Evolutionary conservation across 2,113 vertebrate genomes (phyloP), one percentile per base, ranked within the genome.

Genomic region (Tamias sibiricus): DNA sequence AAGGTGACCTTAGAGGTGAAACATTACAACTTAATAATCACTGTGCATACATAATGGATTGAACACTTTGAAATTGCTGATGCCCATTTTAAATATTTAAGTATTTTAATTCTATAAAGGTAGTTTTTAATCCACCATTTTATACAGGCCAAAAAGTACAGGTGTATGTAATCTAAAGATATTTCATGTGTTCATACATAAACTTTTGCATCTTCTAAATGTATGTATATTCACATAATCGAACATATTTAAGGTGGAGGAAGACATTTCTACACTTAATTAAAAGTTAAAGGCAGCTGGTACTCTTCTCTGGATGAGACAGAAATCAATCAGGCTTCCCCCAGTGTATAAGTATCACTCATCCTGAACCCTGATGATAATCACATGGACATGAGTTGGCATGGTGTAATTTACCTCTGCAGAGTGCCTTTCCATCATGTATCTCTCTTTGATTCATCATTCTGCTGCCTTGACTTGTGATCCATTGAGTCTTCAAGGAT

Each of bases 101-200:
- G n/a, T n/a, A n/a, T n/a, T n/a, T 93, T 86, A 69, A 86, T 72
- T 94, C 62, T 76, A 14, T 6, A 52, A 69, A 95, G 69, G 19
- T 16, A 11, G 35, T 66, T 40, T 68, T 44, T 49, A 62, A 44
- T 62, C 0, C 0, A 19, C n/a, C 86, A n/a, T 84, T 90, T 85
- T 22, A 26, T 77, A 49, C 64, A 47, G 11, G 80, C 90, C 16
- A 86, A 74, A 69, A 42, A 93, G 49, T 66, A 77, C 2, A 80
- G 19, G 13, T 12, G 1, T 16, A 22, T 59, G 24, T 86, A 93
- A 94, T 76, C 71, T 44, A 91, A 96, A 93, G 74, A 49, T 49
- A 54, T 79, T 87, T 84, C 10, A 59, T 32, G 4, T 84, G 19
- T 86, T 93, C 47, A 79, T 75, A 92, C 40, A 79, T 80, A 90